Base-by-base conservation (phyloP, 2,797 vertebrate species). In the Tympanoctomys barrerae region DNA sequence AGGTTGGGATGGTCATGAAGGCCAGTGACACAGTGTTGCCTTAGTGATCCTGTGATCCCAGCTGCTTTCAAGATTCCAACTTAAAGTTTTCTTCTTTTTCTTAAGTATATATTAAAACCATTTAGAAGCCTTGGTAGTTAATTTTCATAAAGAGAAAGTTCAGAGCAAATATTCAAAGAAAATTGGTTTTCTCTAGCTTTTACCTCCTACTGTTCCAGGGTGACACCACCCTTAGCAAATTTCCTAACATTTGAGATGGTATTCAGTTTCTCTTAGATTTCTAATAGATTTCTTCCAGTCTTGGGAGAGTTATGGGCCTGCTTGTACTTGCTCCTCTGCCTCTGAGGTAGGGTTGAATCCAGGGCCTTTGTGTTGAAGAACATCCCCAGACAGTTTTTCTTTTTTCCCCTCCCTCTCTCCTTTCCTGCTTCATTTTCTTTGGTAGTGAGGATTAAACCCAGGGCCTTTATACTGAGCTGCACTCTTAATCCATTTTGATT, bases 171-270 rank as follows among this genome's bases (percentile, higher is more conserved):
- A 36, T 31, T 82, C 46, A 19, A 61, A 70, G 46, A 68, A 36
- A n/a, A 4, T 1, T 0, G 39, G 95, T 80, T 80, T 61, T 46
- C 42, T 57, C 22, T 28, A 70, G 18, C 33, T 64, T 83, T 42
- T 24, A 64, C 7, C 1, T 0, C 0, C 3, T 0, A 0, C 61
- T 24, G 5, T 62, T 68, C 39, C 0, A 10, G 13, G 18, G 26
- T 4, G 26, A 61, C 31, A n/a, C 42, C 49, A 13, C 19, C 16
- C 1, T 24, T 11, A 19, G 81, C 42, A 59, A 46, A 77, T 42
- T 13, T 84, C 21, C 18, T 71, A 24, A 1, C 28, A 11, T 49
- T 5, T 59, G 5, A 86, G 59, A 28, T 0, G 22, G 2, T 1
- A 0, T 14, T 4, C n/a, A 7, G 19, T 16, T 68, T 11, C 33